Percentiles rank a stretch among this genome's conserved stretches.
phyloP scores from a whole-genome alignment of 1,140 invertebrate species.

The Leucophenga varia region DNA sequence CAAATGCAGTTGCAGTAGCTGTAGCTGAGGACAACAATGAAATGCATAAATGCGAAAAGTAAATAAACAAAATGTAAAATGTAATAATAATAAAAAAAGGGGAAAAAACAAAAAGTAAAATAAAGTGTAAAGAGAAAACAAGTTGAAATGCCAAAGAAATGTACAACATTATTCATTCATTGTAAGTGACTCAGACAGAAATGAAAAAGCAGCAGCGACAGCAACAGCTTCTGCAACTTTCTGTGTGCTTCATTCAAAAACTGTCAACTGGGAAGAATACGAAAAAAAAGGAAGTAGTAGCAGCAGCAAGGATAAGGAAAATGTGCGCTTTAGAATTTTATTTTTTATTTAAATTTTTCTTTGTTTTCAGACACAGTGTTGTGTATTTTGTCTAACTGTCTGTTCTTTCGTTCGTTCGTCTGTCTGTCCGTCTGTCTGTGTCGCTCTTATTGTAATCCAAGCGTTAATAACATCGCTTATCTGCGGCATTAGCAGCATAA shows the following conservation, averaged over 20 bases:
- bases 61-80: slow-evolving; percentile 43
- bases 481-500: slow-evolving; percentile 49
- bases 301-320: too few species aligned
- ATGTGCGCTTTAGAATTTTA: too few species aligned
- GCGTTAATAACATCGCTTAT: slow-evolving; percentile 55
- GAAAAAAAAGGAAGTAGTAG: too few species aligned
- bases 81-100: too few species aligned
- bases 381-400: background rate
- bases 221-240: too few species aligned
- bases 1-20: too few species aligned
- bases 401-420: too few species aligned
- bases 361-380: too few species aligned
- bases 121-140: too few species aligned
- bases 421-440: too few species aligned
- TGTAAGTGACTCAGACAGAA: background rate
- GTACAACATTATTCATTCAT: slow-evolving; percentile 48
- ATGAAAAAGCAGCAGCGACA: background rate
- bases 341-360: background rate
- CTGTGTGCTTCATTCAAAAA: too few species aligned
- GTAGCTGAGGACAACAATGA: slow-evolving; percentile 12
- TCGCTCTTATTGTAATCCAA: slow-evolving; percentile 43
- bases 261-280: too few species aligned
- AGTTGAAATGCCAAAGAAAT: slow-evolving; percentile 53
- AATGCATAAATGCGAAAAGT: slow-evolving; percentile 35
- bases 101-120: slow-evolving; percentile 32